A percentile compares a stretch with the other conserved stretches of the same genome.
Evolutionary conservation across 2,888 invertebrate genomes (phyloP).

Genomic region (Spodoptera picta): DNA sequence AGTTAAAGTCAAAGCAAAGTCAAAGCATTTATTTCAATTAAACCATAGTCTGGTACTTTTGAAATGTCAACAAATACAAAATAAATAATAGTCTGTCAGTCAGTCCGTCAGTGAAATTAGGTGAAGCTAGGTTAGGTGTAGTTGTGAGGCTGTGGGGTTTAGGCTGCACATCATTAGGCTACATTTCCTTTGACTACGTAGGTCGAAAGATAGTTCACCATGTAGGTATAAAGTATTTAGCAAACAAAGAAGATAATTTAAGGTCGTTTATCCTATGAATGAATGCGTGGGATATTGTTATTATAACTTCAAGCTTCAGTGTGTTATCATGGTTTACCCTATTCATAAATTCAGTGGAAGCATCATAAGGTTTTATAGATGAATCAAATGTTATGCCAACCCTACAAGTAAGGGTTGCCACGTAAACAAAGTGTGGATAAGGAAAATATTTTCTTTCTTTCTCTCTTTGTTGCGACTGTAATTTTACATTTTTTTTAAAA

Average conservation of each 20-base stretch:
- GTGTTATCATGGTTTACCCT: conserved; percentile 29
- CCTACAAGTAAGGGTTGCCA: conserved; percentile 18
- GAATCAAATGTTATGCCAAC: conserved; percentile 25
- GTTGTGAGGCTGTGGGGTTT: no score
- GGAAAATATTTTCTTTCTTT: conserved; percentile 5
- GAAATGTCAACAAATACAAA: no score
- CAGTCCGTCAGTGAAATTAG: no score
- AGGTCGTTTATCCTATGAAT: conserved; percentile 34
- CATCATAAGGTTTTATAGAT: conserved; percentile 36
- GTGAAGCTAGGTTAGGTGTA: no score
- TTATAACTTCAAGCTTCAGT: conserved; percentile 31
- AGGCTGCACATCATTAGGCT: no score
- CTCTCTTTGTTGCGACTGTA: neutral
- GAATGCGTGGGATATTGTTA: conserved; percentile 26
- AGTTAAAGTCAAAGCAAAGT: no score
- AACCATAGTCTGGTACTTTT: no score
- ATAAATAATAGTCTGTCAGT: no score
- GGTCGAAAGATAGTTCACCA: no score
- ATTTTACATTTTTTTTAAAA: neutral
- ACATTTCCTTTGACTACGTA: no score
- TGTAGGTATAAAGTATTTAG: conserved; percentile 7
- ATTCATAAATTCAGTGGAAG: conserved; percentile 19
- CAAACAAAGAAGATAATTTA: conserved; percentile 27
- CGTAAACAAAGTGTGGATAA: conserved; percentile 3
- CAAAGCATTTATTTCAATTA: no score